Evolutionary conservation across 2,113 vertebrate genomes (phyloP), one percentile per base, ranked within the genome.

Genomic region (Tenebrosternarchus preto): DNA sequence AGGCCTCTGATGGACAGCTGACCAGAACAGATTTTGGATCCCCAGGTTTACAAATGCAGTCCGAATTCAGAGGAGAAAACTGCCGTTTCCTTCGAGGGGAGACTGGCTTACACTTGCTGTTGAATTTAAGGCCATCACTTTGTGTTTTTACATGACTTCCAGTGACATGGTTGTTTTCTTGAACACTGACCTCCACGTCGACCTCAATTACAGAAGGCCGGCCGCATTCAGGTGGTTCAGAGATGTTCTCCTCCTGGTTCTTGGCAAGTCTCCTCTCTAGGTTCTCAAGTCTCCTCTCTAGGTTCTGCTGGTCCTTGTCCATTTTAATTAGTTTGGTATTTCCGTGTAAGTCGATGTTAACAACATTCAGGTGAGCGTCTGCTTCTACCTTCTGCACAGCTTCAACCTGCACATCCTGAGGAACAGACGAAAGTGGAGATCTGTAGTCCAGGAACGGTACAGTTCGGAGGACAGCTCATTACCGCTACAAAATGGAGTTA

Each of bases 1-100:
- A 93, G 63, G 84, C 70, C 84, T 88, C 88, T 1, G 92, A 92
- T 0, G 89, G 88, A 17, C 89, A 83, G 75, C 80, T 70, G 56
- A 80, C 31, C 20, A 82, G 31, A 0, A 71, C 64, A 0, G 81
- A 75, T 66, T 76, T 85, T n/a, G 57, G 73, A 8, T 50, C 15
- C 25, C 53, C 31, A 20, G 73, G 22, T 73, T 39, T 59, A 16
- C 22, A 4, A 39, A 60, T 17, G 2, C 29, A 9, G 4, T 15
- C 77, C 6, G 16, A 33, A 27, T 50, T 24, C 0, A 59, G 66
- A 55, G 78, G n/a, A 3, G 73, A 9, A 56, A 31, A 70, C 0
- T 8, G 74, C 7, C 20, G 64, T 12, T 0, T 76, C 70, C 82
- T 90, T 84, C 86, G 89, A 59, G 82, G 82, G 12, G 85, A 83